Evolutionary conservation across 2,113 vertebrate species (phyloP), one percentile per base, ranked within the genome.

Genomic region (Neogale vison): DNA sequence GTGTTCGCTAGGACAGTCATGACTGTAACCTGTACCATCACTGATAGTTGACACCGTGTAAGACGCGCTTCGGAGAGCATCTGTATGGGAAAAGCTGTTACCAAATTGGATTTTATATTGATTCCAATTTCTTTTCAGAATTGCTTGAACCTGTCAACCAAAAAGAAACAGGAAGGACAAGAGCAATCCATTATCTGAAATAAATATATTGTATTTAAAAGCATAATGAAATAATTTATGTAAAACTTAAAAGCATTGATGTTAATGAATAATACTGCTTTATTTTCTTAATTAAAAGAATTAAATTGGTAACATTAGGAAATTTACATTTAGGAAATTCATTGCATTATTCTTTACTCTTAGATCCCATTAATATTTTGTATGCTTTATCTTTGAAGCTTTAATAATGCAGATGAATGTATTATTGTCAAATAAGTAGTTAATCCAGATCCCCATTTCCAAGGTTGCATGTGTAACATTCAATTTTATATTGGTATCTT

Each of bases 31-130:
- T 85, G 99, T 99, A 1, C 99, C 98, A 23, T 99, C 99, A 0
- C 99, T 99, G 98, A 99, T 99, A 21, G 99, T 99, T 0, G 99
- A 99, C 1, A 99, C 99, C 0, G 99, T 99, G 98, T 99, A 99
- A 95, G 99, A 99, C 7, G 99, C 99, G 0, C 99, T 99, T 36
- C 99, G 99, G 81, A 99, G 97, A 8, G 99, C 99, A 0, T 99
- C 99, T 0, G 99, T 99, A 90, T 99, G 99, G 97, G 99, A 98
- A 85, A 99, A 98, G 93, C 99, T 99, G 98, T 99, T 99, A 96
- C 99, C 99, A 80, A 99, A 99, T 96, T 99, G 99, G 89, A 99
- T 99, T 57, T 99, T 98, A 95, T 99, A 99, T 98, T 99, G 99
- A 96, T 99, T 99, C 99, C 99, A 99, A 97, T 99, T 99, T 80